A percentile compares a stretch with the other conserved stretches of the same genome.
Conservation (phyloP, 1,140 invertebrate genomes). For the Littorina saxatilis region DNA sequence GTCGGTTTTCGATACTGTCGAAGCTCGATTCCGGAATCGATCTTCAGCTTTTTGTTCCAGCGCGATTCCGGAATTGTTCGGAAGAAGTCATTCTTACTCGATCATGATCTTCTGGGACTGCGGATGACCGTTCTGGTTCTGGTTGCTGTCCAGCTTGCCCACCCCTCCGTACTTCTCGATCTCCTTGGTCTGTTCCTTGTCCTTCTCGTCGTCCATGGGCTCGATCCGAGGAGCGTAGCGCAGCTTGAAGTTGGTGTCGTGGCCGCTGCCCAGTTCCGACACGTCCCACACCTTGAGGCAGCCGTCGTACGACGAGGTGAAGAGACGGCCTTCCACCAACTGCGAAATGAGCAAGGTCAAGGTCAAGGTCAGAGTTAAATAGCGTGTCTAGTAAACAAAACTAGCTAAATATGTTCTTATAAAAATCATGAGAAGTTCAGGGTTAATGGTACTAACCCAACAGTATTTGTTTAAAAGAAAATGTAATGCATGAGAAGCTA, state of each 20-base stretch:
- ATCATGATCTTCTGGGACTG: slow-evolving; percentile 58
- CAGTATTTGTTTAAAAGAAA: no score
- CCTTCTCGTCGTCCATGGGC: slow-evolving; percentile 54
- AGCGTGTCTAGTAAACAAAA: no score
- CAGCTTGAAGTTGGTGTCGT: slow-evolving; percentile 37
- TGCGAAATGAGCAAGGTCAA: slow-evolving; percentile 35
- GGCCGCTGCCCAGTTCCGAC: slow-evolving; percentile 50
- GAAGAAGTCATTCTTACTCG: slow-evolving; percentile 31
- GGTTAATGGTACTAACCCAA: no score
- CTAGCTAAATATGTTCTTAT: no score
- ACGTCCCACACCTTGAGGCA: slow-evolving; percentile 76
- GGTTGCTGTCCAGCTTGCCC: slow-evolving; percentile 51
- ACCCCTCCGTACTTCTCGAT: slow-evolving; percentile 56
- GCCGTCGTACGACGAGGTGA: slow-evolving; percentile 75
- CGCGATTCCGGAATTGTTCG: background rate
- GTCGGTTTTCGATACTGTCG: background rate
- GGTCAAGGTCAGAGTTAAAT: background rate
- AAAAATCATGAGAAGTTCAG: no score
- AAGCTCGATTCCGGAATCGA: background rate
- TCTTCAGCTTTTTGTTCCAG: background rate
- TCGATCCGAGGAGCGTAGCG: slow-evolving; percentile 6
- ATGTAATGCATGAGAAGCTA: no score
- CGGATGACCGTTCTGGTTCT: slow-evolving; percentile 50
- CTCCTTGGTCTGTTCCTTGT: slow-evolving; percentile 57
- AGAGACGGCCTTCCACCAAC: slow-evolving; percentile 73